Conservation (phyloP, 2,113 vertebrate species). For the Strix uralensis region DNA sequence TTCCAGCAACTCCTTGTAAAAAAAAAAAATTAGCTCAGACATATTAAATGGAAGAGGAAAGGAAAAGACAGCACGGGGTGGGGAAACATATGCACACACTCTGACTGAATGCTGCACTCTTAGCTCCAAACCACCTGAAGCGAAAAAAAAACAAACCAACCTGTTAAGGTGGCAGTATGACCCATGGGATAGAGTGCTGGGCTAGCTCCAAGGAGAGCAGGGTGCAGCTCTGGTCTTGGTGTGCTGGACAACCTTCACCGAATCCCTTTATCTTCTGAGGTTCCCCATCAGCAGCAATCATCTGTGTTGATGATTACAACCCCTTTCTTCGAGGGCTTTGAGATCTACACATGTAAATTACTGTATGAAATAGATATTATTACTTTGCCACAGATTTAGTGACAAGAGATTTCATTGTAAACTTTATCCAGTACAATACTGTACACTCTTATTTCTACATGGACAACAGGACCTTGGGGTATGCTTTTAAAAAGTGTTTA, state of each 20-base stretch:
- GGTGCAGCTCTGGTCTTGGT: neutral
- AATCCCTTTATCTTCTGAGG: neutral
- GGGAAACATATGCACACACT: neutral
- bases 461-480: neutral
- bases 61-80: neutral
- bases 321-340: neutral
- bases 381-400: neutral
- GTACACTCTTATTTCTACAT: neutral
- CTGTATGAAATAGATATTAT: neutral
- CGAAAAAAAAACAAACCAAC: neutral
- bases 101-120: neutral
- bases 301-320: neutral
- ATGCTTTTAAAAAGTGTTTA: neutral
- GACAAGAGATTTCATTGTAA: neutral
- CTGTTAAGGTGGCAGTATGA: neutral
- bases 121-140: neutral
- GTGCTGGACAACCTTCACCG: rapidly evolving
- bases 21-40: neutral
- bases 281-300: neutral
- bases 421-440: neutral
- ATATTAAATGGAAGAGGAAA: neutral
- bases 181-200: neutral
- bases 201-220: neutral
- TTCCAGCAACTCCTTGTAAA: neutral
- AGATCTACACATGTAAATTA: neutral